A percentile compares a stretch with the other conserved stretches of the same genome.
phyloP scores from a whole-genome alignment of 2,113 vertebrate species.

The Mesocricetus auratus region DNA sequence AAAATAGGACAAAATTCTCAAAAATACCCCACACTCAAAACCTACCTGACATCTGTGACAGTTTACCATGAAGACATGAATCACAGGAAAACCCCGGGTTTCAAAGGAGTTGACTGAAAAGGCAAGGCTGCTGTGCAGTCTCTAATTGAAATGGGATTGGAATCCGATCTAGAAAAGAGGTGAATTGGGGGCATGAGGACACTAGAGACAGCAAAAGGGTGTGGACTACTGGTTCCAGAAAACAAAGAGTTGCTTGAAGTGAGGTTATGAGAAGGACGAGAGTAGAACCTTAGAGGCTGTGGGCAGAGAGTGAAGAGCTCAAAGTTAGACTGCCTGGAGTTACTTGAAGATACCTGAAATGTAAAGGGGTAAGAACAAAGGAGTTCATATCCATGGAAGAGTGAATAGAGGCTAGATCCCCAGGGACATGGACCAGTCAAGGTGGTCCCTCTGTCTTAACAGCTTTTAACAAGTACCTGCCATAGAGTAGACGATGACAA shows the following conservation, averaged over 20 bases:
- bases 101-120: background rate
- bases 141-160: background rate
- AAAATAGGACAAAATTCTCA: background rate
- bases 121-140: background rate
- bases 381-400: background rate
- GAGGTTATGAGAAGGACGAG: background rate
- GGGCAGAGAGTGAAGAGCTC: background rate
- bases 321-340: background rate
- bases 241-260: background rate
- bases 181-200: background rate
- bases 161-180: background rate
- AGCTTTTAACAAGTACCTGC: background rate
- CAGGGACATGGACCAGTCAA: background rate
- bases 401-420: background rate
- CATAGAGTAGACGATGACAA: background rate
- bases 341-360: background rate
- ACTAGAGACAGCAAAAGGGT: background rate
- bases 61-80: slow-evolving; percentile 27
- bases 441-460: background rate
- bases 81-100: slow-evolving; percentile 30
- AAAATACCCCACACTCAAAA: background rate
- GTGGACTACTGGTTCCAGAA: background rate
- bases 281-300: background rate
- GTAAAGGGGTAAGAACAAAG: background rate
- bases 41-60: background rate